These are phyloP conservation scores for Prosopocoilus inquinatus DNA, from an alignment of 2,888 invertebrate genomes.

Conservation along the genomic window DNA sequence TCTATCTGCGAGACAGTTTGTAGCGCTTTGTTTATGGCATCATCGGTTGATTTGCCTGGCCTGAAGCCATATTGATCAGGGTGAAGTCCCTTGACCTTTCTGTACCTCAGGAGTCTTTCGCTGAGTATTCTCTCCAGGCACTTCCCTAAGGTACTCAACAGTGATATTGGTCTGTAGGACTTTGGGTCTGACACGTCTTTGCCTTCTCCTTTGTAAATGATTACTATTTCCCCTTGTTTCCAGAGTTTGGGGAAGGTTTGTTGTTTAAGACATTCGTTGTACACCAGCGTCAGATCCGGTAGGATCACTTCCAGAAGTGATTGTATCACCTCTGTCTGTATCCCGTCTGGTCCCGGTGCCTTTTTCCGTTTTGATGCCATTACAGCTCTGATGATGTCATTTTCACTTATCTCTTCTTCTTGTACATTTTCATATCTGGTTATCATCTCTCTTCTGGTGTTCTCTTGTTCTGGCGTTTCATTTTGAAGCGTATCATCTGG, in stretches of 20 bases:
- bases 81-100: slow-evolving; percentile 5
- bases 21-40: slow-evolving; percentile 12
- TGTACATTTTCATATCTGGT: not conserved
- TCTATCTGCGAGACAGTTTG: not conserved
- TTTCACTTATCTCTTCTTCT: not conserved
- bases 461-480: not conserved
- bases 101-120: slow-evolving; percentile 6
- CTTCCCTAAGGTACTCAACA: slow-evolving; percentile 12
- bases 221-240: slow-evolving; percentile 16
- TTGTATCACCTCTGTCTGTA: slow-evolving; percentile 5
- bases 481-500: slow-evolving; percentile 12
- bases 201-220: slow-evolving; percentile 9
- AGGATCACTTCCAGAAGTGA: not conserved
- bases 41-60: slow-evolving; percentile 11
- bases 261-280: slow-evolving; percentile 18
- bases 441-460: slow-evolving; percentile 1
- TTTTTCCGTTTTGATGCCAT: not conserved
- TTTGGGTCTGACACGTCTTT: not conserved
- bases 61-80: slow-evolving; percentile 13
- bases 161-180: slow-evolving; percentile 5
- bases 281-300: slow-evolving; percentile 3
- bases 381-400: slow-evolving; percentile 1
- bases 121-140: not conserved
- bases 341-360: slow-evolving; percentile 14
- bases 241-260: slow-evolving; percentile 13